phyloP scores from a whole-genome alignment of 2,888 invertebrate species.

The Zootermopsis nevadensis region DNA sequence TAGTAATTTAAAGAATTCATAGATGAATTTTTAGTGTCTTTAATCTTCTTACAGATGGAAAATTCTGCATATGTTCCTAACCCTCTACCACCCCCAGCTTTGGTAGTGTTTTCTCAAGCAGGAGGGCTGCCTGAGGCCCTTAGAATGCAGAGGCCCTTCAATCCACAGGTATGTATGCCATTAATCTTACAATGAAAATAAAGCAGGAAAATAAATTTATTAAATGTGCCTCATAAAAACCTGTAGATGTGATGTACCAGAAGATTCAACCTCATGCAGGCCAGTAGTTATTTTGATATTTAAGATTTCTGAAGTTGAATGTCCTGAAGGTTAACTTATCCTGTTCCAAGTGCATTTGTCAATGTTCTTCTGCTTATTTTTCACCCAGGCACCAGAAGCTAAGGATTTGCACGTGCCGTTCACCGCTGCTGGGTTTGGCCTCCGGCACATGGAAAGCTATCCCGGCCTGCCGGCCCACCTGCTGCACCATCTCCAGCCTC shows the following conservation, averaged over 20 bases:
- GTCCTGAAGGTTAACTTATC: not conserved
- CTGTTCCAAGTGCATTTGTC: not conserved
- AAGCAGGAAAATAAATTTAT: no score
- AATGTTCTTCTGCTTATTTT: not conserved
- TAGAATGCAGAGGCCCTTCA: slow-evolving; percentile 80
- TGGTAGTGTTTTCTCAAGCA: slow-evolving; percentile 81
- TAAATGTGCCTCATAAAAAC: no score
- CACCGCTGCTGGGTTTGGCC: slow-evolving; percentile 67
- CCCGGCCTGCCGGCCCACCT: slow-evolving; percentile 75
- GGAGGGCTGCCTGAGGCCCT: slow-evolving; percentile 79
- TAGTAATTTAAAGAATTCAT: not conserved
- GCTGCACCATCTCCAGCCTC: slow-evolving; percentile 77
- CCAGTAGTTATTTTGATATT: no score
- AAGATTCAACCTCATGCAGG: no score
- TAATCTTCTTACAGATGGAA: slow-evolving; percentile 70
- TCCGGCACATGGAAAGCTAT: slow-evolving; percentile 68
- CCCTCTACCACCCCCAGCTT: slow-evolving; percentile 78
- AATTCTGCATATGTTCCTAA: slow-evolving; percentile 79
- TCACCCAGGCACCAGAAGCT: slow-evolving; percentile 56
- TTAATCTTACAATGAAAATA: no score
- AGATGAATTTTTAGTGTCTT: no score
- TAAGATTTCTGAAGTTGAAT: not conserved
- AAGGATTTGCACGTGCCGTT: slow-evolving; percentile 71
- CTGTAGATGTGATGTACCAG: no score
- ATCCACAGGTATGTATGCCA: slow-evolving; percentile 58